phyloP scores from a whole-genome alignment of 2,113 vertebrate genomes.

The Atherinomorus stipes region DNA sequence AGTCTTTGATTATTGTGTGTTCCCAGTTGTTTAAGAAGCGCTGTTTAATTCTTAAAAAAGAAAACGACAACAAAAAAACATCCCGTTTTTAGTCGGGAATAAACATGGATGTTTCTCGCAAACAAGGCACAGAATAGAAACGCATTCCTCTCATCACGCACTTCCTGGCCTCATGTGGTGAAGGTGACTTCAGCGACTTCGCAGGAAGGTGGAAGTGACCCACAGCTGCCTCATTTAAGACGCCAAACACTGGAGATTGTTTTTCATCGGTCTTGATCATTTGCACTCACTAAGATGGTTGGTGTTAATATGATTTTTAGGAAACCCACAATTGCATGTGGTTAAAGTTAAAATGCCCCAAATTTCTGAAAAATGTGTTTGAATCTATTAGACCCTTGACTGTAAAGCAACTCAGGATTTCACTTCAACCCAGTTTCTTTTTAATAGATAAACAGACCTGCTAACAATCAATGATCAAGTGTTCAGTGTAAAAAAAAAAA shows the following conservation, averaged over 20 bases:
- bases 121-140: constrained; percentile 48
- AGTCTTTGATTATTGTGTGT: constrained; percentile 63
- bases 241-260: not conserved
- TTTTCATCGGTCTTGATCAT: not conserved
- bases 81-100: constrained; percentile 79
- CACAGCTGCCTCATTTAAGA: not conserved
- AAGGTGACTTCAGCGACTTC: constrained; percentile 50
- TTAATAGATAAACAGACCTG: too few species aligned
- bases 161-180: constrained; percentile 64
- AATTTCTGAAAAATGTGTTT: too few species aligned
- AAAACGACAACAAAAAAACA: constrained; percentile 64
- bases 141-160: constrained; percentile 63
- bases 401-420: too few species aligned
- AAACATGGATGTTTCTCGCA: constrained; percentile 68
- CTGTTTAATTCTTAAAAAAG: constrained; percentile 47
- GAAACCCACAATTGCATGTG: too few species aligned
- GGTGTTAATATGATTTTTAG: too few species aligned
- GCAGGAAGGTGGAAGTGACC: constrained; percentile 43
- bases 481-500: too few species aligned
- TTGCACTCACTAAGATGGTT: too few species aligned
- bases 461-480: too few species aligned
- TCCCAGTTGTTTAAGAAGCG: constrained; percentile 48
- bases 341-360: too few species aligned
- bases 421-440: too few species aligned
- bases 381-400: too few species aligned